Evolutionary conservation across 2,113 vertebrate genomes (phyloP), one percentile per base, ranked within the genome.

Genomic region (Eubucco bourcierii): DNA sequence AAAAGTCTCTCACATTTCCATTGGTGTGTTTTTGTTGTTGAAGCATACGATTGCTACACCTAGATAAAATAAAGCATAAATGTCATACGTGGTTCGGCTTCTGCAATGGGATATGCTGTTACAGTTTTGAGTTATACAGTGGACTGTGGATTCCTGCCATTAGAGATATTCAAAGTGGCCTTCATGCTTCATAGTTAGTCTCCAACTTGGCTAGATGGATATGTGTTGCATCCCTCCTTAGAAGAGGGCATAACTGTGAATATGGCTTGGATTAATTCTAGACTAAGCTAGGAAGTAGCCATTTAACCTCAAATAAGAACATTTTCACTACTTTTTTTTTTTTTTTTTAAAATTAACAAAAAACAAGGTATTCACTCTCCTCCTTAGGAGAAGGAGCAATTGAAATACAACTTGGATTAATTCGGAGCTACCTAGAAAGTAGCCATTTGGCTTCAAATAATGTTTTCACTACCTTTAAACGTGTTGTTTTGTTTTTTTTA

Each of bases 21-120:
- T 90, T 74, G 75, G 47, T 53, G 37, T 68, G 63, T 86, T 95
- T 86, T 88, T 96, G 86, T 94, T 83, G 44, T 66, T 82, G 61
- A 84, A 93, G 63, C 87, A 85, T 65, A 83, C 63, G 55, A 76
- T 89, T 72, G 61, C 91, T 95, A 68, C 24, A 84, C 31, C 44
- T 84, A 75, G 82, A 61, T 88, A 95, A 94, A 89, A 76, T 9
- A n/a, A 65, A 91, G 56, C 46, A 15, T 12, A 80, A 60, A 44
- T 84, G 67, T 58, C 21, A 4, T 46, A 86, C 50, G 65, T 60
- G 67, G 72, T 87, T 91, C 84, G 65, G 34, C 91, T 94, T 85
- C 77, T 87, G 23, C 52, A 41, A 17, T 80, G 27, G 74, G 64
- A 81, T 47, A 60, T 71, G 70, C 78, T 75, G 50, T 53, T 74